Percentiles rank a stretch among this genome's conserved stretches.
Conservation (phyloP, 2,113 vertebrate species). For the Macquaria ambigua region DNA sequence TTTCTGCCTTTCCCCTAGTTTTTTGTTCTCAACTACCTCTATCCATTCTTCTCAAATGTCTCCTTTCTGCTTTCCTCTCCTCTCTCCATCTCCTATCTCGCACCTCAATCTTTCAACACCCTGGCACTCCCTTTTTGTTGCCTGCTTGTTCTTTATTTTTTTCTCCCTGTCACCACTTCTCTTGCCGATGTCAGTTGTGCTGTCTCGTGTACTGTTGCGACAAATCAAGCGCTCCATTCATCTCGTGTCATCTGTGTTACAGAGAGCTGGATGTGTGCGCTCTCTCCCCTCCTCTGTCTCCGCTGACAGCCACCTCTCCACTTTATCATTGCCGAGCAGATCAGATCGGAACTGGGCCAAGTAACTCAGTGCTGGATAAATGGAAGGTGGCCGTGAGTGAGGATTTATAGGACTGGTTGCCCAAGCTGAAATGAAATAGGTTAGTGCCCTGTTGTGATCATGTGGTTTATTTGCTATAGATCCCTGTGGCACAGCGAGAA, state of each 20-base stretch:
- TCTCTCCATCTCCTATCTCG: conserved; percentile 28
- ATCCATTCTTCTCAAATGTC: conserved; percentile 30
- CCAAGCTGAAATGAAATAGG: conserved; percentile 32
- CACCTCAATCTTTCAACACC: conserved; percentile 45
- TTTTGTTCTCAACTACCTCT: conserved; percentile 3
- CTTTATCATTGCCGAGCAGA: conserved; percentile 62
- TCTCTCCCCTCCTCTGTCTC: conserved; percentile 49
- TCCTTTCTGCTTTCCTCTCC: conserved; percentile 5
- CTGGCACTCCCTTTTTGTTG: conserved; percentile 34
- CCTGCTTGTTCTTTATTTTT: conserved; percentile 23
- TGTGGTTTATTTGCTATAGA: conserved; percentile 45
- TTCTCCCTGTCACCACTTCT: conserved; percentile 51
- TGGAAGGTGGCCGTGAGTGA: conserved; percentile 49
- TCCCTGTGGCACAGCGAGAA: conserved; percentile 32
- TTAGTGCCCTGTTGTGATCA: conserved; percentile 37
- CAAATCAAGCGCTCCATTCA: conserved; percentile 69
- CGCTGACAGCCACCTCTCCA: conserved; percentile 62
- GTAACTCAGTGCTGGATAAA: conserved; percentile 59
- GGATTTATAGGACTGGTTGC: conserved; percentile 55
- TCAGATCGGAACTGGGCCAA: conserved; percentile 68
- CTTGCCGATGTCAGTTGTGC: conserved; percentile 55
- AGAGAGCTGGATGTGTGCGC: conserved; percentile 46
- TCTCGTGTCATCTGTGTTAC: conserved; percentile 63
- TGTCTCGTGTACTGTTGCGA: conserved; percentile 60
- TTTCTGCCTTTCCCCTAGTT: neutral